Evolutionary conservation across 2,888 invertebrate genomes (phyloP), one percentile per base, ranked within the genome.

Genomic region (Beris chalybata): DNA sequence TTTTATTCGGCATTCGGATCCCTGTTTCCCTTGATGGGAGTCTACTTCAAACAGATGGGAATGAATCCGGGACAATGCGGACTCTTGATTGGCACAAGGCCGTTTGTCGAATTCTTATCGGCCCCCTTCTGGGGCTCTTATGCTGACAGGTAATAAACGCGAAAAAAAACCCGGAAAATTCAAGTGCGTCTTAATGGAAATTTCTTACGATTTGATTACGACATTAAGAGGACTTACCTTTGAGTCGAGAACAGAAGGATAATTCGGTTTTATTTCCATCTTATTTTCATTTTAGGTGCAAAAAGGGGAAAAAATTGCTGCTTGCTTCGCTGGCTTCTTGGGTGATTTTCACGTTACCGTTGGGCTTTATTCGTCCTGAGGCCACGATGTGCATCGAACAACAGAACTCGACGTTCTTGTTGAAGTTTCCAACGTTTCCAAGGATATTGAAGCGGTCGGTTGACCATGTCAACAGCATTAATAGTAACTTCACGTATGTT

Each of bases 11-110:
- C 98, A 1, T 99, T 99, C 79, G 99, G 99, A 5, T 96, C 96
- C 1, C 86, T 99, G 13, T 99, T 98, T 79, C 99, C 99, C 0
- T 83, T 99, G 69, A 93, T 99, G 91, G 98, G 97, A 45, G 95
- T 99, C 54, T 99, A 98, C 83, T 99, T 99, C 85, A 99, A 99
- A 83, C 98, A 98, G 84, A 91, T 98, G 90, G 97, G 97, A 68
- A 97, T 99, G 96, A 97, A 97, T 82, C 94, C 97, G 1, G 91
- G 92, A 15, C 97, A 97, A 79, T 93, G 95, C 76, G 97, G 97
- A 5, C 84, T 94, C 66, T 85, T 95, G n/a, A 93, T 97, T 74
- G 98, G 99, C 31, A 91, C 95, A 73, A 86, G 99, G 70, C 98
- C 98, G 1, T 94, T 99, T 79, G 93, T 99, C 56, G 98, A 99